Evolutionary conservation across 2,888 invertebrate genomes (phyloP), one percentile per base, ranked within the genome.

Genomic region (Alsophila aescularia): DNA sequence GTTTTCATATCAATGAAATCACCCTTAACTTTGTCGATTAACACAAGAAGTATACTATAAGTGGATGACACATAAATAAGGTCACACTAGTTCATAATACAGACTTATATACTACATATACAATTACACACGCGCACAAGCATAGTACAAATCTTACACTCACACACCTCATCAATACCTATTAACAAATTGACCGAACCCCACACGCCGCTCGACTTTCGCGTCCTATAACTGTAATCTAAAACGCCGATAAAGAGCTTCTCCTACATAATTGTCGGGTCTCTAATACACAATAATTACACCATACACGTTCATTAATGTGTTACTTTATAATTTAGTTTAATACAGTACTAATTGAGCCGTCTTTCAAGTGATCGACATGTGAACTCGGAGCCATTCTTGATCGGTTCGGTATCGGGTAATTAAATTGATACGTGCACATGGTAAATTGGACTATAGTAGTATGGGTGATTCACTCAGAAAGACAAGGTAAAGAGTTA

Each of bases 251-350:
- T 47, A 50, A 45, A 56, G 41, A 36, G 32, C 40, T 27, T 41
- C 49, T 29, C 27, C 43, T 16, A 49, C 39, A 51, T 56, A 56
- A 56, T 56, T 51, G 55, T 45, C 56, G 50, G 55, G 58, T 42
- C 52, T 52, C 43, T 72, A 72, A 73, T 73, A 70, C 66, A 57
- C 67, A 65, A 58, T 79, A 79, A 79, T 79, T 77, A 77, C 58
- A 73, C 32, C 52, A 62, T 55, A 70, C 70, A 60, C 62, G 60
- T 58, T 74, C 69, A 75, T 77, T 77, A 77, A 77, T 72, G 69
- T 66, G 67, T 73, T 73, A 71, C 73, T 67, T 69, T 69, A 70
- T 77, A 76, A 79, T 77, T 75, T 74, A 65, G 64, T 57, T 67
- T 70, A 71, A 72, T 75, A 72, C 64, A 41, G 39, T 44, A 62